Conservation (phyloP, 2,888 invertebrate species). For the Plusia festucae region DNA sequence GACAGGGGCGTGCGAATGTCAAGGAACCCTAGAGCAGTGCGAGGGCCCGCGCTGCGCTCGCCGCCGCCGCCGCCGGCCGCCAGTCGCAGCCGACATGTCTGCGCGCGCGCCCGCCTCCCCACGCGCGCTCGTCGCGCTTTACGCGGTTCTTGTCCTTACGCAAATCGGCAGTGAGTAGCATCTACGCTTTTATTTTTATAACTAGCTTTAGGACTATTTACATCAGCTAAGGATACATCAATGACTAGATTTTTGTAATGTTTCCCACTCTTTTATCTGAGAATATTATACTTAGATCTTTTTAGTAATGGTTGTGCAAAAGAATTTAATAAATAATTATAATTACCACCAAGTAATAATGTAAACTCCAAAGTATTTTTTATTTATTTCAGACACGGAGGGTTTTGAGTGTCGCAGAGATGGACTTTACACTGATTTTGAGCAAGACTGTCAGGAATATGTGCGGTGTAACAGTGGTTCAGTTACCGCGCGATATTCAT, state of each 20-base stretch:
- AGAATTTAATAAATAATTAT: no score
- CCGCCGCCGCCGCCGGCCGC: slow-evolving; percentile 34
- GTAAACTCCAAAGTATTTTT: no score
- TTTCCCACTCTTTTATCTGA: no score
- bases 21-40: slow-evolving; percentile 81
- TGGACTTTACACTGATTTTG: slow-evolving; percentile 84
- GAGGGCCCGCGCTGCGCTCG: slow-evolving; percentile 55
- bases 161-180: slow-evolving; percentile 73
- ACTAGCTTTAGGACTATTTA: background rate
- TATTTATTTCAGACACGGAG: slow-evolving; percentile 70
- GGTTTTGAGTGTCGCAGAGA: slow-evolving; percentile 75
- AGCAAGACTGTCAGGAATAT: slow-evolving; percentile 82
- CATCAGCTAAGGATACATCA: no score
- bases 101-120: slow-evolving; percentile 75
- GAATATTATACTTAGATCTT: no score
- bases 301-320: no score
- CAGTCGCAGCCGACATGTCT: slow-evolving; percentile 85
- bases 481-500: slow-evolving; percentile 74
- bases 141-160: slow-evolving; percentile 59
- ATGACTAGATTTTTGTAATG: no score
- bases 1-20: slow-evolving; percentile 85
- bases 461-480: slow-evolving; percentile 78
- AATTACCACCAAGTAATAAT: no score
- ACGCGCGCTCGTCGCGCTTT: slow-evolving; percentile 49
- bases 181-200: slow-evolving; percentile 11